Conservation (phyloP, 2,888 invertebrate species). For the Atrina japonica region DNA sequence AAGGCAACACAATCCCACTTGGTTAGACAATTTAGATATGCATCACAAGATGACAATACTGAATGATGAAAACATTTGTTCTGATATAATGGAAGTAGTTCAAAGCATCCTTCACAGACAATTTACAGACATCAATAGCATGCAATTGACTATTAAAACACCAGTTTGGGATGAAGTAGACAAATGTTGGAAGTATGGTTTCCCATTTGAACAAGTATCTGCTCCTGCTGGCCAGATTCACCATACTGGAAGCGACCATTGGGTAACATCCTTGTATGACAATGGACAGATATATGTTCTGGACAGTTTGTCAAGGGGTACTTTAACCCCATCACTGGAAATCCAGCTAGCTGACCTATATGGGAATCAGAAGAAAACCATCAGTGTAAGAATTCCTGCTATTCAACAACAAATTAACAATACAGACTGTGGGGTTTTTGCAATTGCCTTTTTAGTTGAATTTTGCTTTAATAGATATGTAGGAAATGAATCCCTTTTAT, state of each 20-base stretch:
- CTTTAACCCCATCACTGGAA: not conserved
- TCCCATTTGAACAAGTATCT: not conserved
- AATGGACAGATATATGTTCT: not conserved
- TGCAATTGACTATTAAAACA: not conserved
- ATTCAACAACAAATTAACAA: not conserved
- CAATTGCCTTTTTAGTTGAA: not conserved
- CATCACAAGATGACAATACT: not conserved
- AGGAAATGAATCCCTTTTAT: not conserved
- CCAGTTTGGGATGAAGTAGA: not conserved
- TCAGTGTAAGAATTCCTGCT: not conserved
- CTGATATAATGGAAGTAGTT: not conserved
- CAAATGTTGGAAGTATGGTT: not conserved
- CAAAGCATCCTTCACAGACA: not conserved
- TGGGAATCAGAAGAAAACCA: not conserved
- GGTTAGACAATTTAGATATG: not conserved
- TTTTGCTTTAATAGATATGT: not conserved
- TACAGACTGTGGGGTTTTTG: slow-evolving; percentile 1
- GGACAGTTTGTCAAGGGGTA: not conserved
- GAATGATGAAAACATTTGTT: not conserved
- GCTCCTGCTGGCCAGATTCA: not conserved
- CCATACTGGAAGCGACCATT: slow-evolving; percentile 1
- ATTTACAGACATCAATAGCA: not conserved
- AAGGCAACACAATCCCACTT: too few species aligned
- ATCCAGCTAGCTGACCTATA: not conserved
- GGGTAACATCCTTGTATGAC: not conserved